Evolutionary conservation across 2,888 invertebrate genomes (phyloP), one percentile per base, ranked within the genome.

Genomic region (Empis livida): DNA sequence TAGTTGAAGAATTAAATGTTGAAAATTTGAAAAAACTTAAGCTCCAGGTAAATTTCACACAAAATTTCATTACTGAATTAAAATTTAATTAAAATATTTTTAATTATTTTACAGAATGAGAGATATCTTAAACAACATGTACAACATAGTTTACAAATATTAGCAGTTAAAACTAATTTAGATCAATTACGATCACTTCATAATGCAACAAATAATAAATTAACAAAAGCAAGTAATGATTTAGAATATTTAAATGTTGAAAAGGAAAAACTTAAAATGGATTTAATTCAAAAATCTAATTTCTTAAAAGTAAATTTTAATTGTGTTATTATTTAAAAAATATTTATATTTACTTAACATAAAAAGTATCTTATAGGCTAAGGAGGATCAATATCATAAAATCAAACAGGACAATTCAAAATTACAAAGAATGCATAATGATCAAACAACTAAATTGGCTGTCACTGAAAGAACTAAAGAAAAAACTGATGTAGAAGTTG

Each of bases 351-450:
- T 9, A 10, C 3, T 20, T 20, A 16, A 40, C 20, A 41, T n/a
- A 11, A 38, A 32, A 10, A 44, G 14, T 17, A 14, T 23, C 11
- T 40, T 47, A 11, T 14, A 64, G 60, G 45, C 58, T 11, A 63
- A 68, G 20, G 70, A 70, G 46, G 68, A 68, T 47, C 70, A 69
- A 53, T 56, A 62, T 6, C 57, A 63, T 6, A 68, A 66, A 53
- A 52, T 61, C 39, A 62, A 59, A 13, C 60, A 62, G 45, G 70
- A 69, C 9, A 63, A 62, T 40, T 54, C 58, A 0, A 64, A 63
- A 42, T 45, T 66, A 39, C 57, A 61, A 45, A 70, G 67, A 51
- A 56, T 61, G 0, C 61, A 64, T 42, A 70, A 70, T 42, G 60
- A 53, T 1, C 55, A 63, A 3, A 60, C 64, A 1, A 59, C 67